Conservation (phyloP, 2,888 invertebrate species). For the Drosophila tanythrix region DNA sequence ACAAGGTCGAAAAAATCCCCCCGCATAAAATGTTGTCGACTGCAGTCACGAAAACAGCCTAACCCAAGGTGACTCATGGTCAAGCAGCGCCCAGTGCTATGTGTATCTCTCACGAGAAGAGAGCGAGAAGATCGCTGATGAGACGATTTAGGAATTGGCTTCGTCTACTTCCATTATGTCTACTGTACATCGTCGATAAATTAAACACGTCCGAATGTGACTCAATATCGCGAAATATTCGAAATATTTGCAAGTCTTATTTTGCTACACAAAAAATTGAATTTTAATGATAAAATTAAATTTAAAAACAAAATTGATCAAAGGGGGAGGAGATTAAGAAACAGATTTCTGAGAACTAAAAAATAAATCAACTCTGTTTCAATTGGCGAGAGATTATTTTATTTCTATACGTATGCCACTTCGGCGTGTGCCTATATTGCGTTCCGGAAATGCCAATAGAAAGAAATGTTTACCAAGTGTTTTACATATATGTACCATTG, state of each 20-base stretch:
- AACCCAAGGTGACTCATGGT: constrained; percentile 43
- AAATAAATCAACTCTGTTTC: background rate
- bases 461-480: background rate
- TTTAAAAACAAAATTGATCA: background rate
- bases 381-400: background rate
- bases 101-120: constrained; percentile 5
- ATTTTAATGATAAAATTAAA: background rate
- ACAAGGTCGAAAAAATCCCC: constrained; percentile 20
- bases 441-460: constrained; percentile 44
- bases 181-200: background rate
- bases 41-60: constrained; percentile 23
- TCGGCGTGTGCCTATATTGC: background rate
- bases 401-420: constrained; percentile 15
- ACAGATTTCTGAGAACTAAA: background rate
- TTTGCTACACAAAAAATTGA: background rate
- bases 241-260: background rate
- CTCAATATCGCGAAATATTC: background rate
- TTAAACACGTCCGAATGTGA: background rate
- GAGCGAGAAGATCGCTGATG: background rate
- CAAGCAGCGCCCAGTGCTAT: background rate
- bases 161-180: constrained; percentile 5
- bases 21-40: constrained; percentile 10
- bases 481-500: constrained; percentile 44
- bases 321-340: background rate
- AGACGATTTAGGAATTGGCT: constrained; percentile 12